Evolutionary conservation across 2,113 vertebrate species (phyloP).

Genomic region (Tor tambroides): DNA sequence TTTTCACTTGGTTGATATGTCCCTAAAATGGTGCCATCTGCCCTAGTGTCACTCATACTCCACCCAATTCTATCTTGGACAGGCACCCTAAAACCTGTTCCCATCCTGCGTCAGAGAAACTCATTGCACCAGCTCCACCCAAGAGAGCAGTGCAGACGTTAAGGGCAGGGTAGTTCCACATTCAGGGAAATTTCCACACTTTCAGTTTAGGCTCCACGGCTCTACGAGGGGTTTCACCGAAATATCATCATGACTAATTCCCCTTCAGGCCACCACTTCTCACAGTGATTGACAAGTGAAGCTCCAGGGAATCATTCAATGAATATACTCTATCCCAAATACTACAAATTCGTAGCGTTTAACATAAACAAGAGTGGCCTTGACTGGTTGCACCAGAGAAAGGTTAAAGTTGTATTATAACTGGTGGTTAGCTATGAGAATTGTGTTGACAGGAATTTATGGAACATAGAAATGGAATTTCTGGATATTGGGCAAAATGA

Average conservation of each 20-base stretch:
- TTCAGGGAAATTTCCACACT: constrained; percentile 4
- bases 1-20: neutral
- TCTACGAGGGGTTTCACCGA: constrained; percentile 3
- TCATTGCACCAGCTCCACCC: constrained; percentile 59
- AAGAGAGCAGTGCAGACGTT: constrained; percentile 62
- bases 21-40: constrained; percentile 21
- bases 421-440: neutral
- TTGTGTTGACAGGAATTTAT: too few species aligned
- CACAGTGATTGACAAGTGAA: neutral
- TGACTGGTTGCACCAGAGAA: neutral
- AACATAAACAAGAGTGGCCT: too few species aligned
- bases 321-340: neutral
- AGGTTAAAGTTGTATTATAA: neutral
- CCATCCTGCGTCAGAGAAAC: constrained; percentile 60
- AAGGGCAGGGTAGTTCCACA: constrained; percentile 25
- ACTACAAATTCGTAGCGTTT: neutral
- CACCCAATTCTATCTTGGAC: constrained; percentile 28
- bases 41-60: neutral
- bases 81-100: constrained; percentile 67
- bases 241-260: neutral
- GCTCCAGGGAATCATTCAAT: neutral
- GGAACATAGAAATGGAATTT: neutral
- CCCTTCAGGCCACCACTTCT: constrained; percentile 15
- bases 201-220: neutral
- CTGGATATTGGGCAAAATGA: neutral